These are phyloP conservation scores for Mesorhabditis belari DNA, from an alignment of 2,888 invertebrate species.

Conservation along the genomic window DNA sequence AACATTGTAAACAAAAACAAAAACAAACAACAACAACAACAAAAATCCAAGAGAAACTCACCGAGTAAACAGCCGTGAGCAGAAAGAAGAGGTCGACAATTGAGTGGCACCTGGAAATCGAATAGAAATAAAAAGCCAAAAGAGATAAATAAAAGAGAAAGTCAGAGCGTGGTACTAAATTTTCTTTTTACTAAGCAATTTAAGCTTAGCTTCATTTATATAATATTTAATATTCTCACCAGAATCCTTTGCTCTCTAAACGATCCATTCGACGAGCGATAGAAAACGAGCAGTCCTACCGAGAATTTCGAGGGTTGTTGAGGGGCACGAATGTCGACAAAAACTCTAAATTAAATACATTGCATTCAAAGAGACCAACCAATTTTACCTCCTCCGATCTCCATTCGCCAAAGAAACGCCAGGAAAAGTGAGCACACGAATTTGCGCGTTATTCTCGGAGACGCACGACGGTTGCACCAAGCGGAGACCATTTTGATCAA, in stretches of 20 bases:
- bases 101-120: constrained; percentile 1
- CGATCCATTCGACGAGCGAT: constrained; percentile 20
- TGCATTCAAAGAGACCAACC: constrained; percentile 6
- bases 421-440: background rate
- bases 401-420: background rate
- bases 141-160: no score
- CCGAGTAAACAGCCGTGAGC: constrained; percentile 12
- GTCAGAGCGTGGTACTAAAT: no score
- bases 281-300: constrained; percentile 26
- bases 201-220: background rate
- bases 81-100: constrained; percentile 9
- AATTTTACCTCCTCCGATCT: background rate
- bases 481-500: background rate
- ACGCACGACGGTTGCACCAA: no score
- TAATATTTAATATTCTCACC: constrained; percentile 4
- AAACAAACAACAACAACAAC: no score
- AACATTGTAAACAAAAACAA: no score
- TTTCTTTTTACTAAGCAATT: no score
- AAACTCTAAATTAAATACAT: constrained; percentile 7
- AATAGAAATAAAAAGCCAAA: no score
- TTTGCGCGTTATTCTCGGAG: background rate
- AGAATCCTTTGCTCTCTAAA: constrained; percentile 28
- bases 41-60: constrained; percentile 1
- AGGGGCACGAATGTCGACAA: constrained; percentile 19
- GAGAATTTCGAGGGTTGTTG: constrained; percentile 1